Percentiles rank a stretch among this genome's conserved stretches.
These are phyloP conservation scores for Anas bernieri DNA, from an alignment of 2,797 vertebrate genomes.

Conservation along the genomic window DNA sequence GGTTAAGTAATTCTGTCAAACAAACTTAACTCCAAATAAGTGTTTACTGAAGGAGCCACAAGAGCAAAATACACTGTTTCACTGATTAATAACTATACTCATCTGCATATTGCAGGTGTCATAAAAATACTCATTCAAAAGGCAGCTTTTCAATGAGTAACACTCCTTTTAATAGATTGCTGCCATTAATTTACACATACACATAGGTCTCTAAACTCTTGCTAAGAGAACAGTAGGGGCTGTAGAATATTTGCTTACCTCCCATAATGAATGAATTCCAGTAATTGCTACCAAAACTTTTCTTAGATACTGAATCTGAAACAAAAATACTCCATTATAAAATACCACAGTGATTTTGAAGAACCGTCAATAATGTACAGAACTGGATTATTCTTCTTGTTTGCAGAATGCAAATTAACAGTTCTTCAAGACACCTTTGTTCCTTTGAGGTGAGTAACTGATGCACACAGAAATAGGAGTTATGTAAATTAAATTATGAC, in stretches of 20 bases:
- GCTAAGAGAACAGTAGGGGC: background rate
- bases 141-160: background rate
- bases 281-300: conserved; percentile 85
- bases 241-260: conserved; percentile 80
- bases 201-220: background rate
- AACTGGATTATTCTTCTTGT: background rate
- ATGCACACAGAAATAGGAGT: background rate
- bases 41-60: background rate
- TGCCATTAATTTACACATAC: background rate
- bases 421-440: background rate
- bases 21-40: background rate
- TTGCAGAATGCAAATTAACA: background rate
- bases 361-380: background rate
- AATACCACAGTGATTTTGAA: background rate
- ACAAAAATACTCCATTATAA: background rate
- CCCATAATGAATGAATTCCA: conserved; percentile 88
- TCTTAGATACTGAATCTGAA: conserved; percentile 88
- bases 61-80: background rate
- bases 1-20: background rate
- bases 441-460: background rate
- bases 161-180: background rate
- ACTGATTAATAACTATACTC: background rate
- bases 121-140: background rate
- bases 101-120: background rate
- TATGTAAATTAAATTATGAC: background rate